Base-by-base conservation (phyloP, 2,113 vertebrate genomes). In the Callionymus lyra region DNA sequence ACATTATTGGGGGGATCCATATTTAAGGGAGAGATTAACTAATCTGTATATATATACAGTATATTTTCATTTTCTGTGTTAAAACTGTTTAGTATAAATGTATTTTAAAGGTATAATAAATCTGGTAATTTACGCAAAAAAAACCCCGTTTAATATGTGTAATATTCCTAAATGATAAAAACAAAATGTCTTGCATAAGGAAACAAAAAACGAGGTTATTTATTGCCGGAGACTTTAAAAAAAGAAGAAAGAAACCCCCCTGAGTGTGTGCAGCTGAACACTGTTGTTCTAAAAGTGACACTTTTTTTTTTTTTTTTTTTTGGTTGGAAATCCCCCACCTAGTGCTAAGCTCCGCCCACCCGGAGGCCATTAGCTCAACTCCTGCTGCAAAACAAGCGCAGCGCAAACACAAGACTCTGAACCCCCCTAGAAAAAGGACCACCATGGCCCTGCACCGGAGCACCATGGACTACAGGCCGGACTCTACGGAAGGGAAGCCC, bases 281-380 rank as follows among this genome's bases (percentile, higher is more conserved):
- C 65, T 37, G 70, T 77, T 73, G 71, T 76, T 77, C 59, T 74
- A 50, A 27, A 27, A 66, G 65, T 79, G 74, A 67, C 72, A 64
- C 59, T 61, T 68, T 63, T 54, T 16, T n/a, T n/a, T n/a, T n/a
- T n/a, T n/a, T n/a, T n/a, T n/a, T n/a, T n/a, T n/a, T n/a, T n/a
- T n/a, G n/a, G n/a, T n/a, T 84, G 84, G 86, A 87, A 86, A 84
- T 86, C 84, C 86, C 86, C 86, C 71, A 72, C 82, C 74, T 72
- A 54, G 53, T 37, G 16, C 9, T 41, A 9, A 44, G 68, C 80
- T 38, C 77, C 80, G 44, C 81, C 82, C 56, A 48, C 1, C 47
- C 52, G 66, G 39, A 59, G 53, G 49, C 44, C 63, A 54, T 60
- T 65, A 51, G 48, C 63, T 32, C 47, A 33, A 50, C 52, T 27